Percentiles rank a stretch among this genome's conserved stretches.
These are phyloP conservation scores for Chloroceryle aenea DNA, from an alignment of 2,113 vertebrate species.

Conservation along the genomic window DNA sequence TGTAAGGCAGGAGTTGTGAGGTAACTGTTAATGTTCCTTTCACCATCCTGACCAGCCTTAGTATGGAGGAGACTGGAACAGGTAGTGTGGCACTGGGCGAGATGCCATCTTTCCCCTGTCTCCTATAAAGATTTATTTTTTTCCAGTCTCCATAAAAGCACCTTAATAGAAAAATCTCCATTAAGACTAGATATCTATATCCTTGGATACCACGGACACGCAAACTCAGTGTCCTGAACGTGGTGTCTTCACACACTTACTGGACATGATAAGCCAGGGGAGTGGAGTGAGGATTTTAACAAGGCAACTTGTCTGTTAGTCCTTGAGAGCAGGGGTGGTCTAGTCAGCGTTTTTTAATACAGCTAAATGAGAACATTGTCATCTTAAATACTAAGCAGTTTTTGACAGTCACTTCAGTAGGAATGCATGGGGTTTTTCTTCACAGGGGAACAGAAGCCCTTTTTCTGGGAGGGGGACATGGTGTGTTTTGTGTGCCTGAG, in stretches of 20 bases:
- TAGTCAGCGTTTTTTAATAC: not conserved
- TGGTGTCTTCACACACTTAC: not conserved
- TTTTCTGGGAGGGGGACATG: not conserved
- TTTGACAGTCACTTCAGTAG: not conserved
- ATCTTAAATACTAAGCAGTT: not conserved
- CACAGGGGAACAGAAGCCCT: not conserved
- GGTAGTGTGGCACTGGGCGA: not conserved
- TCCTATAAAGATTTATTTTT: not conserved
- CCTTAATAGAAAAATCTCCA: not conserved
- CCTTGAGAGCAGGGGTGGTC: not conserved
- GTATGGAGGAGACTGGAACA: not conserved
- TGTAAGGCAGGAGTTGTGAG: not conserved
- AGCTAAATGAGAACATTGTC: not conserved
- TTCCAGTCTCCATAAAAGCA: not conserved
- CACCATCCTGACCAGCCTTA: not conserved
- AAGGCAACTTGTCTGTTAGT: not conserved
- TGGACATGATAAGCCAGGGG: not conserved
- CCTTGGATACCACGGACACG: not conserved
- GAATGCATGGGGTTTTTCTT: not conserved
- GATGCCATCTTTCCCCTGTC: not conserved
- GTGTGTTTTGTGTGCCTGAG: not conserved
- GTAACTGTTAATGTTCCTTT: not conserved
- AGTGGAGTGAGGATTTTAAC: not conserved
- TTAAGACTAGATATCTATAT: not conserved
- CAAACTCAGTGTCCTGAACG: not conserved